Conservation (phyloP, 2,888 invertebrate genomes). For the Petrolisthes manimaculis region DNA sequence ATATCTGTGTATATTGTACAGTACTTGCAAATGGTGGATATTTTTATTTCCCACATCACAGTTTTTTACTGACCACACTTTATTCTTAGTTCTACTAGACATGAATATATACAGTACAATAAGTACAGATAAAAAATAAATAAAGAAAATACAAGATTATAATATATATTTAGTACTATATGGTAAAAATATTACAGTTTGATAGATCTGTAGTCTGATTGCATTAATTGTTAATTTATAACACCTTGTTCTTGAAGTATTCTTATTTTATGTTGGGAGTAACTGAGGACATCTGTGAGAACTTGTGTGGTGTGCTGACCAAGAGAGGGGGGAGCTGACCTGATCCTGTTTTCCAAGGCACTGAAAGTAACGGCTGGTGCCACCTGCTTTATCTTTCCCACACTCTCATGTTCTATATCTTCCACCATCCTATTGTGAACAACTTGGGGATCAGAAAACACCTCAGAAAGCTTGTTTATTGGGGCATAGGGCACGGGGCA, state of each 20-base stretch:
- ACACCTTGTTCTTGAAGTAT: slow-evolving; percentile 28
- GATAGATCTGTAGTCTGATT: background rate
- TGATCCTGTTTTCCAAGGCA: slow-evolving; percentile 78
- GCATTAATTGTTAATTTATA: background rate
- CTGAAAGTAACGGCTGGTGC: slow-evolving; percentile 90
- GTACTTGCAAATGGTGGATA: too few relatives aligned
- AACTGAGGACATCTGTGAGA: slow-evolving; percentile 33
- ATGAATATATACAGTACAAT: too few relatives aligned
- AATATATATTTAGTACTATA: too few relatives aligned
- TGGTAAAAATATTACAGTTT: too few relatives aligned
- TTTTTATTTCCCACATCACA: too few relatives aligned
- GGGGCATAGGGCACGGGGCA: slow-evolving; percentile 90
- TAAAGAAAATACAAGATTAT: too few relatives aligned
- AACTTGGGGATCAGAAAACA: slow-evolving; percentile 87
- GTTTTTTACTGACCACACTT: too few relatives aligned
- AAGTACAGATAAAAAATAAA: too few relatives aligned
- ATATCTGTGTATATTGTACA: too few relatives aligned
- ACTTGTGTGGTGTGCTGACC: slow-evolving; percentile 90
- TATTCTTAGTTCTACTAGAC: too few relatives aligned
- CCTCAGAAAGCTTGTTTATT: slow-evolving; percentile 86
- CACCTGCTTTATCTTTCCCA: slow-evolving; percentile 81
- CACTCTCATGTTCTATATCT: slow-evolving; percentile 78
- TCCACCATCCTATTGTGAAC: slow-evolving; percentile 79
- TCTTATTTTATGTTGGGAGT: slow-evolving; percentile 29
- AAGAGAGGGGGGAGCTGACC: slow-evolving; percentile 83